These are phyloP conservation scores for Onthophagus sagittarius DNA, from an alignment of 2,888 invertebrate genomes.

Conservation along the genomic window DNA sequence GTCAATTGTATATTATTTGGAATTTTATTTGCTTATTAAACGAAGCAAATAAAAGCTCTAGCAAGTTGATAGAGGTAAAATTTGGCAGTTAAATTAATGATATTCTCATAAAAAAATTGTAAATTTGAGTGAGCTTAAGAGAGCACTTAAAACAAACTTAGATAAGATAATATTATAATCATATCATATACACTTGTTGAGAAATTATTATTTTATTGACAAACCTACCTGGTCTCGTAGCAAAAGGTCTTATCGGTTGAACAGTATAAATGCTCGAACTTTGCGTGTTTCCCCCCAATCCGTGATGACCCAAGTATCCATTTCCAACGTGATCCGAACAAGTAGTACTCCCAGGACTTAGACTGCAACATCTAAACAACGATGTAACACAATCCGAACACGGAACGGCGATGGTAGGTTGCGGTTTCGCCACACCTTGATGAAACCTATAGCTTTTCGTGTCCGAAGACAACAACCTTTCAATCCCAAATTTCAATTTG, in stretches of 20 bases:
- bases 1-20: too few species aligned
- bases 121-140: too few species aligned
- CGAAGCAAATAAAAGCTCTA: too few species aligned
- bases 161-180: too few species aligned
- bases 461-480: constrained; percentile 61
- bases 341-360: constrained; percentile 33
- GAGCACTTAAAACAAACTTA: too few species aligned
- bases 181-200: background rate
- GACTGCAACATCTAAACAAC: constrained; percentile 59
- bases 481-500: constrained; percentile 66
- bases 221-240: constrained; percentile 41
- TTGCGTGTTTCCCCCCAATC: constrained; percentile 19
- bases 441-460: constrained; percentile 20
- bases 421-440: constrained; percentile 35
- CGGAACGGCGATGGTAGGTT: constrained; percentile 48
- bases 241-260: constrained; percentile 46
- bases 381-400: constrained; percentile 65
- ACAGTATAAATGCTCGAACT: constrained; percentile 37
- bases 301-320: constrained; percentile 26
- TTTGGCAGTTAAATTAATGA: too few species aligned
- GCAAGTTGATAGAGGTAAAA: too few species aligned
- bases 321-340: constrained; percentile 24
- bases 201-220: background rate
- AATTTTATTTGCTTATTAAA: too few species aligned
- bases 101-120: too few species aligned